phyloP scores from a whole-genome alignment of 2,113 vertebrate species.

The Phainopepla nitens region DNA sequence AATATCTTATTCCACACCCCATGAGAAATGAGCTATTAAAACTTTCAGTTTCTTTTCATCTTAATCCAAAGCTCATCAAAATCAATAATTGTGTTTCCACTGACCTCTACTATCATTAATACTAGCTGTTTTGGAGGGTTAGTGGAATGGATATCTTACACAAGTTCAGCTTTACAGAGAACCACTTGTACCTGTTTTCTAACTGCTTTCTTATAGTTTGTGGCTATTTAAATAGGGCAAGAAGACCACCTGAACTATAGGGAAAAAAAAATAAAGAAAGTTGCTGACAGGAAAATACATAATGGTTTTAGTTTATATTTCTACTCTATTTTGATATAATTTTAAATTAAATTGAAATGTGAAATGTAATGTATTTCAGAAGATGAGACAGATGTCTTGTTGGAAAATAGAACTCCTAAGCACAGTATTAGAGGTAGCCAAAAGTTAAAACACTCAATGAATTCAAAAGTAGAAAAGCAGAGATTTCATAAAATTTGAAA shows the following conservation, averaged over 20 bases:
- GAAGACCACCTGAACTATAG: not conserved
- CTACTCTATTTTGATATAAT: not conserved
- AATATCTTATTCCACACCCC: not conserved
- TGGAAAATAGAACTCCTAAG: not conserved
- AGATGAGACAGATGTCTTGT: not conserved
- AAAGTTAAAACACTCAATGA: not conserved
- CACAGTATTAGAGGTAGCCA: not conserved
- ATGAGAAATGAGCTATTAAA: not conserved
- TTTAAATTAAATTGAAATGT: not conserved
- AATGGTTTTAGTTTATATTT: not conserved
- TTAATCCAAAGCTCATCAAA: not conserved
- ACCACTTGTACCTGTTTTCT: not conserved
- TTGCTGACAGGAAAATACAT: not conserved
- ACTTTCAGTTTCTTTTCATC: not conserved
- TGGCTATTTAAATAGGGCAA: not conserved
- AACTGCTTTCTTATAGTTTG: not conserved
- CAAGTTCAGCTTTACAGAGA: not conserved
- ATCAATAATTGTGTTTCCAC: not conserved
- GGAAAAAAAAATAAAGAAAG: not conserved
- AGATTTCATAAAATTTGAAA: not conserved
- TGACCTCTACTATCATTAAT: not conserved
- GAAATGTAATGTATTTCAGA: not conserved
- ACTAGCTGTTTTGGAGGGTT: not conserved
- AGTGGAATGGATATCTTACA: not conserved
- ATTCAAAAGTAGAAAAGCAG: not conserved